Evolutionary conservation across 2,888 invertebrate genomes (phyloP).

Genomic region (Omphaloscelis lunosa): DNA sequence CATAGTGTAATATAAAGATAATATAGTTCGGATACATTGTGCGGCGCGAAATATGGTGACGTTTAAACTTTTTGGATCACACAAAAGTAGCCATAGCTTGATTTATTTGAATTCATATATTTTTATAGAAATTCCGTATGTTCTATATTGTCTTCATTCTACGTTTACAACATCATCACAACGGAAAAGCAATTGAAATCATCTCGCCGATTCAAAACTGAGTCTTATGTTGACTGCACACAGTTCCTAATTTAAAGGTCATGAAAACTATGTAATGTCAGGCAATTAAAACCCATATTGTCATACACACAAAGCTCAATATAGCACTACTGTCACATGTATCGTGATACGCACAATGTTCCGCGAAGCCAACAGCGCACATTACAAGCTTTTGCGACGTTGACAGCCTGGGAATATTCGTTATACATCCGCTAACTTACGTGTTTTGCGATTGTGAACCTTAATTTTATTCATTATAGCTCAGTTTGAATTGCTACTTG

Average conservation of each 20-base stretch:
- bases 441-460: constrained; percentile 1
- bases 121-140: not conserved
- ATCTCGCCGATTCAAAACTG: not conserved
- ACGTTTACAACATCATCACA: not conserved
- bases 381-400: constrained; percentile 44
- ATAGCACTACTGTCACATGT: constrained; percentile 22
- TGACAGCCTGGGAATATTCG: constrained; percentile 47
- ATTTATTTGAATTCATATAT: constrained; percentile 10
- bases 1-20: constrained; percentile 67
- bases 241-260: constrained; percentile 9
- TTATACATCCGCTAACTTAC: constrained; percentile 14
- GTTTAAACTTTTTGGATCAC: constrained; percentile 8
- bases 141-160: not conserved
- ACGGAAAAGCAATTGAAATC: not conserved
- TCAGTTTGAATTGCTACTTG: not conserved
- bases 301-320: constrained; percentile 24
- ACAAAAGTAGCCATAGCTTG: constrained; percentile 27
- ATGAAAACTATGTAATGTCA: not conserved
- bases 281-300: constrained; percentile 15
- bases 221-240: constrained; percentile 1
- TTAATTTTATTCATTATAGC: not conserved
- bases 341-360: constrained; percentile 58
- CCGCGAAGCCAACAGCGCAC: constrained; percentile 48
- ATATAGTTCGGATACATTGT: constrained; percentile 60
- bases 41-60: constrained; percentile 56